These are phyloP conservation scores for Propsilocerus akamusi DNA, from an alignment of 1,140 invertebrate genomes.

Conservation along the genomic window DNA sequence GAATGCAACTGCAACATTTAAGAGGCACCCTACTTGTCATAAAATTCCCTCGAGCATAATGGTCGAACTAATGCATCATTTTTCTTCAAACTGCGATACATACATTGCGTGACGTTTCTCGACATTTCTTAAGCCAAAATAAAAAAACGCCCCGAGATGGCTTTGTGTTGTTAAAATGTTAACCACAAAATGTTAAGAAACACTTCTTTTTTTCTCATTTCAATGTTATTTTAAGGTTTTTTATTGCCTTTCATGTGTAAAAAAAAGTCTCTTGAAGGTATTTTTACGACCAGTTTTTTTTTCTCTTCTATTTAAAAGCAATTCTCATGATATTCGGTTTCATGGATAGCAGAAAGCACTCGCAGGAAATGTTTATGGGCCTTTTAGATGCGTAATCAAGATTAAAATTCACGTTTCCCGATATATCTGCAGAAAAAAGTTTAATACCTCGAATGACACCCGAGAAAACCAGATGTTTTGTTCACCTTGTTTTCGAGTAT, in stretches of 20 bases:
- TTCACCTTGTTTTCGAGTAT: neutral
- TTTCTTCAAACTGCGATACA: too few relatives aligned
- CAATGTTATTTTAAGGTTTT: conserved; percentile 4
- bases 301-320: neutral
- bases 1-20: neutral
- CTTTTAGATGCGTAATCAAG: neutral
- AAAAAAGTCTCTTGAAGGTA: neutral
- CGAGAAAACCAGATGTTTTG: neutral
- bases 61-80: neutral
- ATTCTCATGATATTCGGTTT: neutral
- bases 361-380: conserved; percentile 1
- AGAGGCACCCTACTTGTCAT: neutral
- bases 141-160: neutral
- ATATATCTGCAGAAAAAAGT: neutral
- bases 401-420: neutral
- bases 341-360: neutral
- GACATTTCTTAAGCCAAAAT: neutral
- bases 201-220: neutral
- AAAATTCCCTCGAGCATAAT: neutral
- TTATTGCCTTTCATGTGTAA: conserved; percentile 1
- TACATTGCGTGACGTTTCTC: neutral
- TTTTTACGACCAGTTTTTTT: neutral
- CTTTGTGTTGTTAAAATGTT: neutral
- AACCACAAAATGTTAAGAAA: neutral
- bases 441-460: neutral